These are phyloP conservation scores for Orius insidiosus DNA, from an alignment of 1,140 invertebrate species.

Conservation along the genomic window DNA sequence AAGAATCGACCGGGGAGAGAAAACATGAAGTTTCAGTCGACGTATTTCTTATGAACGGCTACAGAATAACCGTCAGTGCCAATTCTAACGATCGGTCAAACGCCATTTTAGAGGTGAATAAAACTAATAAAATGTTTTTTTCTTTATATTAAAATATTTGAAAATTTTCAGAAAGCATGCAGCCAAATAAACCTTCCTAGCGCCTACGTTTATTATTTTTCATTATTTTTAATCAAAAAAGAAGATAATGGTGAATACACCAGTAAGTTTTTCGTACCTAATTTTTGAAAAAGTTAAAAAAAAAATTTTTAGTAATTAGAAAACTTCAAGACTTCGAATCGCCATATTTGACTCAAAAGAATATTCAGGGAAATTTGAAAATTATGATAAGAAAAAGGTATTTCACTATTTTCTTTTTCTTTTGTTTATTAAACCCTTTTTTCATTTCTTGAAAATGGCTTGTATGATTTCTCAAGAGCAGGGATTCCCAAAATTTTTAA, in stretches of 20 bases:
- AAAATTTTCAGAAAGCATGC: constrained; percentile 47
- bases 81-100: constrained; percentile 66
- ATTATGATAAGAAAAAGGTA: constrained; percentile 61
- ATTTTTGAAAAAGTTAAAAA: constrained; percentile 11
- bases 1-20: constrained; percentile 58
- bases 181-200: constrained; percentile 55
- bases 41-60: constrained; percentile 69
- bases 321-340: constrained; percentile 92
- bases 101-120: constrained; percentile 50
- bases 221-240: constrained; percentile 65
- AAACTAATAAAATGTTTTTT: not conserved
- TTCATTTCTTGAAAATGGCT: not conserved
- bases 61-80: constrained; percentile 64
- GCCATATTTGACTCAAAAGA: constrained; percentile 74
- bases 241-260: constrained; percentile 50
- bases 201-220: constrained; percentile 70
- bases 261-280: constrained; percentile 27
- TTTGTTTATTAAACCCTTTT: not conserved
- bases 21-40: constrained; percentile 57
- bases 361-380: constrained; percentile 39
- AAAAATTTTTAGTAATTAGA: constrained; percentile 44
- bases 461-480: no score
- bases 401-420: not conserved
- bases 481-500: no score
- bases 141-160: constrained; percentile 14